phyloP scores from a whole-genome alignment of 2,888 invertebrate species.

The Poecilobothrus nobilitatus region DNA sequence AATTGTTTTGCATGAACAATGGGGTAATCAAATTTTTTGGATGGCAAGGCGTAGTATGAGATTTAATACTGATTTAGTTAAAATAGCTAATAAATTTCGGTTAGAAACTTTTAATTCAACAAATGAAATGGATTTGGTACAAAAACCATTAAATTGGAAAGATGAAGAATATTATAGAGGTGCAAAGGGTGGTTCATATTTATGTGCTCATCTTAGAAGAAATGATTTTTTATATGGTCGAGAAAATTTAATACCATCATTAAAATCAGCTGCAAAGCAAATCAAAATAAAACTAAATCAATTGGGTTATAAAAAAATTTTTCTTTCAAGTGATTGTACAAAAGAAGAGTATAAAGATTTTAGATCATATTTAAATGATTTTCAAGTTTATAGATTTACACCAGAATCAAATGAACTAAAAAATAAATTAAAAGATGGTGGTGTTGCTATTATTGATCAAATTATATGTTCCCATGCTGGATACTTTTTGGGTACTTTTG shows the following conservation, averaged over 20 bases:
- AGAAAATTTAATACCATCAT: constrained; percentile 63
- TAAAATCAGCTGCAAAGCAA: constrained; percentile 69
- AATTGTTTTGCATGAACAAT: constrained; percentile 77
- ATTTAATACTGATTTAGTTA: constrained; percentile 61
- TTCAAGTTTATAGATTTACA: constrained; percentile 33
- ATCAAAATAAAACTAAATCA: constrained; percentile 53
- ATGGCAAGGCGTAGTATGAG: constrained; percentile 81
- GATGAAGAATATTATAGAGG: constrained; percentile 38
- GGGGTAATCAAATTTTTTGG: constrained; percentile 80
- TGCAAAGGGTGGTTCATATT: constrained; percentile 60
- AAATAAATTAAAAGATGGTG: constrained; percentile 59
- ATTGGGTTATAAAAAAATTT: constrained; percentile 54
- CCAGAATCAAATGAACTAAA: constrained; percentile 35
- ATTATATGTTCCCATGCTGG: constrained; percentile 84
- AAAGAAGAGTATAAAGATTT: constrained; percentile 38
- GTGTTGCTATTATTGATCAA: constrained; percentile 88
- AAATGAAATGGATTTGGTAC: constrained; percentile 51
- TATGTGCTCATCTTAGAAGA: constrained; percentile 79
- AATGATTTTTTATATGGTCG: constrained; percentile 76
- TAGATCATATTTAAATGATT: constrained; percentile 34
- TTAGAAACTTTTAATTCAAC: constrained; percentile 53
- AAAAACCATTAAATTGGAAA: constrained; percentile 54
- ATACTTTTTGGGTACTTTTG: constrained; percentile 83
- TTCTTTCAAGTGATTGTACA: constrained; percentile 78
- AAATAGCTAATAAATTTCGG: constrained; percentile 62